A percentile compares a stretch with the other conserved stretches of the same genome.
Conservation (phyloP, 2,888 invertebrate species). For the Gymnosoma rotundatum region DNA sequence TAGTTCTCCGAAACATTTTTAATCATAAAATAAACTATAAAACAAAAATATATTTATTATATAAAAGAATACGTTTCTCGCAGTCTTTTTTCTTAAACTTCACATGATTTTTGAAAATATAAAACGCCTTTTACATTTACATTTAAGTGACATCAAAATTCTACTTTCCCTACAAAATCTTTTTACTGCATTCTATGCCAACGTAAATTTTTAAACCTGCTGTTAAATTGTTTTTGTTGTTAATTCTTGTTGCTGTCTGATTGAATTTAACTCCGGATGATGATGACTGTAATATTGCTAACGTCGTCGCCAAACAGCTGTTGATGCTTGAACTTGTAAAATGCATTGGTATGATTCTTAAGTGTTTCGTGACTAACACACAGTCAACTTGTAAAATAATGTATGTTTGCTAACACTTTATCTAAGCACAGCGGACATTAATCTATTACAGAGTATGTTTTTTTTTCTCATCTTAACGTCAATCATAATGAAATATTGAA, state of each 20-base stretch:
- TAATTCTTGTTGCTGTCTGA: constrained; percentile 2
- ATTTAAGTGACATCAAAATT: neutral
- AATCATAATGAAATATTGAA: constrained; percentile 65
- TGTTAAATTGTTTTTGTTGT: constrained; percentile 19
- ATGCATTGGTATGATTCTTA: neutral
- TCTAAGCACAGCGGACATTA: constrained; percentile 26
- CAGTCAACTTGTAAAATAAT: constrained; percentile 14
- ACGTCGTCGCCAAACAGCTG: constrained; percentile 55
- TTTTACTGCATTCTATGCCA: constrained; percentile 23
- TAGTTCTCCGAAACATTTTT: too few relatives aligned
- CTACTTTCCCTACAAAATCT: neutral
- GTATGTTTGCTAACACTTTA: constrained; percentile 53
- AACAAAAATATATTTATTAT: too few relatives aligned
- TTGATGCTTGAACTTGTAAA: constrained; percentile 35
- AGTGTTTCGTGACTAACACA: neutral
- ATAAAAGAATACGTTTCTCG: too few relatives aligned
- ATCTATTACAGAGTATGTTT: constrained; percentile 39
- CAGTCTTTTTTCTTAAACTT: neutral
- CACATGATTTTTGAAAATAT: neutral
- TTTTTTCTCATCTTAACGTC: constrained; percentile 37
- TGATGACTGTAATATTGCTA: constrained; percentile 10
- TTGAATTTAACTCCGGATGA: constrained; percentile 10
- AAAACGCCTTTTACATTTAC: neutral
- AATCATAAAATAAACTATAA: too few relatives aligned
- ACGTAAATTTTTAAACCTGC: constrained; percentile 46